A percentile compares a stretch with the other conserved stretches of the same genome.
Evolutionary conservation across 2,797 vertebrate species (phyloP).

Genomic region (Hydrocynus forskahlii): DNA sequence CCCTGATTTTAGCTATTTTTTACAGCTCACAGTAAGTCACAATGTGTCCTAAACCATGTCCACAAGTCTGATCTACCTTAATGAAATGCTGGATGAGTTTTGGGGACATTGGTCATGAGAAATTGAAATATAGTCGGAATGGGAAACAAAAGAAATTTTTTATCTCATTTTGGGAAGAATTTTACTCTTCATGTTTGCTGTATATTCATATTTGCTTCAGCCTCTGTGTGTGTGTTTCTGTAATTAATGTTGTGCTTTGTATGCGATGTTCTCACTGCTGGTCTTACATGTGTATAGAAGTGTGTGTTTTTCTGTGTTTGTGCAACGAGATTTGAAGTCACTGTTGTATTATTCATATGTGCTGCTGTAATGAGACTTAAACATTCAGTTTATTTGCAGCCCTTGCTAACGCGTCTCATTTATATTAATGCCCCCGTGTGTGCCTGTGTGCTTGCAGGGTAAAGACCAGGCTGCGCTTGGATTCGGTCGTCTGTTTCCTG

Average conservation of each 20-base stretch:
- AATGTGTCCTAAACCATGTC: no score
- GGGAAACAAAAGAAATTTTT: neutral
- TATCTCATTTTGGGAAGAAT: neutral
- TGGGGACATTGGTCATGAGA: no score
- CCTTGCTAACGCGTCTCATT: conserved; percentile 32
- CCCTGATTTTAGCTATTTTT: no score
- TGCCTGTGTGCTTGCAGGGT: conserved; percentile 35
- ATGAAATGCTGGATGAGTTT: no score
- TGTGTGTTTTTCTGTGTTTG: neutral
- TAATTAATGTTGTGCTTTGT: neutral
- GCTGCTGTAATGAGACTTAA: conserved; percentile 37
- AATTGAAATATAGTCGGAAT: no score
- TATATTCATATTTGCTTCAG: neutral
- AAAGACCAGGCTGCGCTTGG: conserved; percentile 77
- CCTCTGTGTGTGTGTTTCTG: neutral
- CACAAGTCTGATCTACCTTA: no score
- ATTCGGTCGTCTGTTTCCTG: conserved; percentile 86
- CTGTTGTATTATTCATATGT: conserved; percentile 13
- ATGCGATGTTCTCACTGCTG: neutral
- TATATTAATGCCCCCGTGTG: conserved; percentile 39
- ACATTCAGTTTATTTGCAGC: conserved; percentile 33
- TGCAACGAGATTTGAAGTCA: neutral
- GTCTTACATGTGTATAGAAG: no score
- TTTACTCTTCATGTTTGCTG: neutral
- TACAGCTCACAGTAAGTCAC: no score